These are phyloP conservation scores for Branchellion lobata DNA, from an alignment of 2,888 invertebrate species.

Conservation along the genomic window DNA sequence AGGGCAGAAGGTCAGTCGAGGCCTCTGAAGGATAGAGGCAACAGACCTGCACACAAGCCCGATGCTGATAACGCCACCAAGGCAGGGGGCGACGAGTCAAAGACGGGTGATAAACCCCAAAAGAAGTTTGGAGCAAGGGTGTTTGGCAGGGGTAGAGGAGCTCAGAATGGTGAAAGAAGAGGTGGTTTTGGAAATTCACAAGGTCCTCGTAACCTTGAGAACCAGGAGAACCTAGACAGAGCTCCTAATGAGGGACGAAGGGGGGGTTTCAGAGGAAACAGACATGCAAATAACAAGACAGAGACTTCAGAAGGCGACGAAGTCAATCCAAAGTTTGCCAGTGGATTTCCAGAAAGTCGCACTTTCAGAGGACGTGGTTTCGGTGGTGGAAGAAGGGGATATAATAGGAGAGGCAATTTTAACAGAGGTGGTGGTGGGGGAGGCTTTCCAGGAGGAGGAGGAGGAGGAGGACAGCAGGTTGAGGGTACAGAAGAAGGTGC, in stretches of 20 bases:
- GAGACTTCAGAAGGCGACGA: neutral
- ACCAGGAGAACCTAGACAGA: constrained; percentile 30
- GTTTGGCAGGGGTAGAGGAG: constrained; percentile 7
- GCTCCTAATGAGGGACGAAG: constrained; percentile 19
- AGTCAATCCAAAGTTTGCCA: neutral
- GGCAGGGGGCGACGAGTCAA: neutral
- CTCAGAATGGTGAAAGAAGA: constrained; percentile 18
- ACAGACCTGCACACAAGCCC: neutral
- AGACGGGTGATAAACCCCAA: constrained; percentile 7
- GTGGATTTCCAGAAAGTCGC: constrained; percentile 8
- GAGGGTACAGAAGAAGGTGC: neutral
- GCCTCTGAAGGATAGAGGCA: constrained; percentile 39
- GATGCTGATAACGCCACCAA: neutral
- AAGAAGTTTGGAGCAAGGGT: constrained; percentile 9
- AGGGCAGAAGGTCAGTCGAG: constrained; percentile 5
- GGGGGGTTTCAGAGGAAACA: constrained; percentile 24
- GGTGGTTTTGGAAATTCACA: constrained; percentile 19
- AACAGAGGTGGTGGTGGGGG: neutral
- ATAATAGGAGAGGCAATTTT: neutral
- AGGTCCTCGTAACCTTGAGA: constrained; percentile 3
- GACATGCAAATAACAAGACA: neutral
- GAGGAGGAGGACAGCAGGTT: neutral
- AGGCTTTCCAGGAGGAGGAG: neutral
- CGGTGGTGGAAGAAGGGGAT: constrained; percentile 12
- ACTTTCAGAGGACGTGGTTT: constrained; percentile 5